phyloP scores from a whole-genome alignment of 2,888 invertebrate genomes.

The Polyommatus iphigenia region DNA sequence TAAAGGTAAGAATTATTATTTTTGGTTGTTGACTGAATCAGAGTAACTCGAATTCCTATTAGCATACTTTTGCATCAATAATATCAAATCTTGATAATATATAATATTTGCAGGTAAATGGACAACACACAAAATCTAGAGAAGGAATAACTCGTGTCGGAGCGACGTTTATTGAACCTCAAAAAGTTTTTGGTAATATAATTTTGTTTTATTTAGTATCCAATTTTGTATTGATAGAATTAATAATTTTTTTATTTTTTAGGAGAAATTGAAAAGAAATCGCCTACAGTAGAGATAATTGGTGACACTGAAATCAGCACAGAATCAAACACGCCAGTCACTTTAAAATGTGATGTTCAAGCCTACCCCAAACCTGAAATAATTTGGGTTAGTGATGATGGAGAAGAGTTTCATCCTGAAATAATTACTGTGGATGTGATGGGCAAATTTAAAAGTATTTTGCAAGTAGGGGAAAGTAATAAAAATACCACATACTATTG shows the following conservation, averaged over 20 bases:
- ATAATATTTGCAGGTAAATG: conserved; percentile 34
- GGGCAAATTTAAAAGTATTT: neutral
- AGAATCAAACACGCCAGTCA: conserved; percentile 45
- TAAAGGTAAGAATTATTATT: conserved; percentile 45
- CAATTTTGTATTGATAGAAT: neutral
- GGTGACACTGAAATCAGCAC: conserved; percentile 42
- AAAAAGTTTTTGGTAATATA: conserved; percentile 27
- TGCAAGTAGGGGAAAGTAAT: neutral
- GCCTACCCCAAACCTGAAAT: conserved; percentile 56
- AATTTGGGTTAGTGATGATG: conserved; percentile 49
- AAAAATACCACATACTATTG: conserved; percentile 52
- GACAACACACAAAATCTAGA: conserved; percentile 32
- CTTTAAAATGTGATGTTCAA: conserved; percentile 52
- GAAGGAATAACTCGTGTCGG: conserved; percentile 36
- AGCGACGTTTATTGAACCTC: conserved; percentile 35
- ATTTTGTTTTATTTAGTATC: neutral
- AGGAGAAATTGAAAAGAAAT: conserved; percentile 41
- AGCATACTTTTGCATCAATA: neutral
- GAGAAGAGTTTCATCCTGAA: conserved; percentile 15
- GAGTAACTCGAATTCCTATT: neutral
- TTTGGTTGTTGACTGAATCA: neutral
- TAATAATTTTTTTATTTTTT: conserved; percentile 25
- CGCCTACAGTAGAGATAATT: conserved; percentile 47
- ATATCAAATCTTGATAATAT: neutral
- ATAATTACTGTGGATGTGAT: conserved; percentile 36